Evolutionary conservation across 2,113 vertebrate genomes (phyloP), one percentile per base, ranked within the genome.

Genomic region (Chlamydotis undulata): DNA sequence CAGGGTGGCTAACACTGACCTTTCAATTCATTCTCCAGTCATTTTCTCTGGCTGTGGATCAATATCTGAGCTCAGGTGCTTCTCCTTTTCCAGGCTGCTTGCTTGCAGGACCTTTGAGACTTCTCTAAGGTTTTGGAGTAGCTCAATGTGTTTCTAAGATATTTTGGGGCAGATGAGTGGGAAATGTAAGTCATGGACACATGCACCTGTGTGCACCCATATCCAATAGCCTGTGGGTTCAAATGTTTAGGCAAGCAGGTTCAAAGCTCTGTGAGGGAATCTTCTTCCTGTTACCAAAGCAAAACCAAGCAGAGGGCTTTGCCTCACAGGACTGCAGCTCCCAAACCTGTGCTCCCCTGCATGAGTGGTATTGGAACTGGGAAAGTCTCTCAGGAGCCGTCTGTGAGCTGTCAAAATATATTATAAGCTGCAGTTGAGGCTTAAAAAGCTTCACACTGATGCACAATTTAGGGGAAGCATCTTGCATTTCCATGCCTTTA

Each of bases 321-420:
- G 63, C 47, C 71, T 77, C 3, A 10, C 4, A 4, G 63, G 24
- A 28, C 63, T 68, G 60, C 2, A 5, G 49, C 2, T 6, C 76
- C 55, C 2, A 0, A 63, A 83, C 53, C 81, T 59, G 69, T 12
- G 11, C 26, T 81, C 22, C 26, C 59, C 73, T 69, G 25, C 31
- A 33, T 0, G 4, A 25, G 19, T 31, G 8, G 21, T 56, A 60
- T 14, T 82, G 81, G 81, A 87, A 52, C 45, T 49, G 61, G 35
- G 25, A 67, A 93, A 79, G 57, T 78, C 74, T 90, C 76, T 68
- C 2, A 0, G 79, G 83, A 94, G 87, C 79, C 0, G 11, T 80
- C 79, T 83, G 86, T 49, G 55, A 92, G 86, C 73, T 96, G 91
- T 91, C 94, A 95, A 95, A 92, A 96, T 92, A 75, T 57, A 77